phyloP scores from a whole-genome alignment of 2,113 vertebrate genomes.

The Chloropsis hardwickii region DNA sequence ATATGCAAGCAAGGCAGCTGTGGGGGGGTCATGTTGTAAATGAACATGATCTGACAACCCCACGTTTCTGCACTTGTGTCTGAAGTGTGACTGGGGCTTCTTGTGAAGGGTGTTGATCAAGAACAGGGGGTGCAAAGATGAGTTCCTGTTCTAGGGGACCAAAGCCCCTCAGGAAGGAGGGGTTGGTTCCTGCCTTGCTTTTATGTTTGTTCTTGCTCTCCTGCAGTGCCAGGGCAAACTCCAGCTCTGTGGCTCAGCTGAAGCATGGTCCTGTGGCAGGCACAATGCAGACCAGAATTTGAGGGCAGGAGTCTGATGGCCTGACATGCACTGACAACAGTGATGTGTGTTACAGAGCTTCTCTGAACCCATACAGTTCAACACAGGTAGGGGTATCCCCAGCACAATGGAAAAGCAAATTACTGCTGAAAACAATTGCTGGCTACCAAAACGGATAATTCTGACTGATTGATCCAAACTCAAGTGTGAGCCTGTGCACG shows the following conservation, averaged over 20 bases:
- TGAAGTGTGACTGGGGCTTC: not conserved
- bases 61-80: not conserved
- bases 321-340: not conserved
- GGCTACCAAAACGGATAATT: not conserved
- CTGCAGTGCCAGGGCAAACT: not conserved
- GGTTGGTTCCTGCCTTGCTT: not conserved
- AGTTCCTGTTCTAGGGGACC: not conserved
- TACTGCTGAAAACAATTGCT: not conserved
- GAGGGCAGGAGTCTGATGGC: not conserved
- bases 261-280: not conserved
- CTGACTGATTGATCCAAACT: not conserved
- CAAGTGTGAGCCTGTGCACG: not conserved
- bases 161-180: not conserved
- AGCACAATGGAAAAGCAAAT: not conserved
- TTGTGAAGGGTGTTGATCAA: not conserved
- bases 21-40: not conserved
- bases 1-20: not conserved
- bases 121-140: not conserved
- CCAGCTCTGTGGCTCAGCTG: not conserved
- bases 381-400: not conserved
- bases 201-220: not conserved
- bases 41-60: not conserved
- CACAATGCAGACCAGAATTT: not conserved
- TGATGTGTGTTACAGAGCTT: not conserved
- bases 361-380: not conserved